Evolutionary conservation across 2,797 vertebrate species (phyloP).

Genomic region (Huso huso): DNA sequence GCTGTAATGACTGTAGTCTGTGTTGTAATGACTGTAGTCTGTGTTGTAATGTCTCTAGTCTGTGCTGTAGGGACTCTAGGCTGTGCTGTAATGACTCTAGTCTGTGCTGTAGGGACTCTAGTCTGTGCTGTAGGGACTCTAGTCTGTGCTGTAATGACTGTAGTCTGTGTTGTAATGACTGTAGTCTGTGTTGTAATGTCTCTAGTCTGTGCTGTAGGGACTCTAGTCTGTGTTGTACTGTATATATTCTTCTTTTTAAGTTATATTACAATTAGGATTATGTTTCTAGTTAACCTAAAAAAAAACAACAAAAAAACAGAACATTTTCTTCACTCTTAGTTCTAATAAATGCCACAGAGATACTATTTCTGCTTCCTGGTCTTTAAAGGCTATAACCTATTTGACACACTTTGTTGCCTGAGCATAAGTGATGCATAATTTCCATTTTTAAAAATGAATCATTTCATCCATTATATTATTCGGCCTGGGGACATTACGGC

Average conservation of each 20-base stretch:
- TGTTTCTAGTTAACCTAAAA: too few species aligned
- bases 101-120: too few species aligned
- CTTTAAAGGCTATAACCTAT: not conserved
- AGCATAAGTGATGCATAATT: not conserved
- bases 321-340: too few species aligned
- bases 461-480: not conserved
- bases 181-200: not conserved
- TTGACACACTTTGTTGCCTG: not conserved
- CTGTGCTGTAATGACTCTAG: too few species aligned
- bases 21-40: too few species aligned
- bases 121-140: not conserved
- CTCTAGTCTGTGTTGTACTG: not conserved
- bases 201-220: too few species aligned
- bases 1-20: too few species aligned
- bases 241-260: not conserved
- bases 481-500: constrained; percentile 11
- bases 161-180: not conserved
- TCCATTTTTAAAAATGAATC: not conserved
- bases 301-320: too few species aligned
- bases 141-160: not conserved
- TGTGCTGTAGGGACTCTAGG: too few species aligned
- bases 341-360: not conserved
- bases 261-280: not conserved
- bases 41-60: too few species aligned
- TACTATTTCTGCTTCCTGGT: not conserved